Base-by-base conservation (phyloP, 2,888 invertebrate species). In the Hipparchia semele region DNA sequence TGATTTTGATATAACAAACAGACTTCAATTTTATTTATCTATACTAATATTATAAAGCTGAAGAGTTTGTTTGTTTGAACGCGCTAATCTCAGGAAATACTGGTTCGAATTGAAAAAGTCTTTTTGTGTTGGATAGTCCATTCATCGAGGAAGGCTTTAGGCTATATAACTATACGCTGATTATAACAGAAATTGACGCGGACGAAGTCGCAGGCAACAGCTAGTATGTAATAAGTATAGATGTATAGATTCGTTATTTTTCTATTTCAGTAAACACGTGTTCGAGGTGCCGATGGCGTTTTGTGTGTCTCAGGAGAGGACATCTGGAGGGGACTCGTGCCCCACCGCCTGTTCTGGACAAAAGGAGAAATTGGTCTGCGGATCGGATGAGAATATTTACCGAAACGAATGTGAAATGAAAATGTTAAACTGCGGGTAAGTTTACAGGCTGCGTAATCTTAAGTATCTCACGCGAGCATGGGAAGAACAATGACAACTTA, bases 281-380 rank as follows among this genome's bases (percentile, higher is more conserved):
- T 98, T 98, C 86, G 98, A 98, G 91, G 98, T 98, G 12, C 98
- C 98, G 0, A 97, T 98, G 95, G 97, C 98, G 10, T 98, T 96
- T 90, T 98, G 98, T 87, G 95, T 97, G 76, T 96, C 97, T 1
- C 96, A 96, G 84, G 97, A 98, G 84, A 91, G 97, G 72, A 96
- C 96, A 0, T 95, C 96, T 2, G 94, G 94, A 0, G 96, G 95
- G 2, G 94, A 95, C 61, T 94, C 95, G 0, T 98, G 98, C 81
- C 96, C 98, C 0, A 95, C 96, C 0, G 96, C 96, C 80, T 98
- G 98, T 83, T 92, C 93, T 10, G 95, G 95, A n/a, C 96, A 96
- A 83, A 95, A 95, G 76, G 96, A 96, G 82, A 95, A 95, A 74
- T 94, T 96, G 9, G 96, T 97, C 3, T 99, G 99, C 82, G 98